Evolutionary conservation across 2,888 invertebrate genomes (phyloP).

Genomic region (Mimumesa dahlbomi): DNA sequence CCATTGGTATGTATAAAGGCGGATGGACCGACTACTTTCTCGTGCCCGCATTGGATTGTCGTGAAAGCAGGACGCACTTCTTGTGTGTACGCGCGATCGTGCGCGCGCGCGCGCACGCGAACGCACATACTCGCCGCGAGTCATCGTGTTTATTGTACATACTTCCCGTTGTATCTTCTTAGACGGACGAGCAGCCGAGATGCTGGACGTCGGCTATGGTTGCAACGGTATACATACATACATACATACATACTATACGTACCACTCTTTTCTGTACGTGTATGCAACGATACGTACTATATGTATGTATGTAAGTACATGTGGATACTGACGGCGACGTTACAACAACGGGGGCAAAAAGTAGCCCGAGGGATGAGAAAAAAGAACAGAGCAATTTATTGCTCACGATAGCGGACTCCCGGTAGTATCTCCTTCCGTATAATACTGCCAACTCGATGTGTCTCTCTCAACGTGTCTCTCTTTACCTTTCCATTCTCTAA

Average conservation of each 20-base stretch:
- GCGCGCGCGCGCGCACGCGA: slow-evolving; percentile 32
- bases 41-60: slow-evolving; percentile 78
- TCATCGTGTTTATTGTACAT: slow-evolving; percentile 64
- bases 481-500: background rate
- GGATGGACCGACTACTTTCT: slow-evolving; percentile 79
- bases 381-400: slow-evolving; percentile 72
- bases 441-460: slow-evolving; percentile 41
- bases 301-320: slow-evolving; percentile 16
- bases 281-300: background rate
- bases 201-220: slow-evolving; percentile 21
- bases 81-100: slow-evolving; percentile 52
- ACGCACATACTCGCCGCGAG: slow-evolving; percentile 27
- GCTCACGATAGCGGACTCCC: slow-evolving; percentile 68
- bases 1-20: slow-evolving; percentile 79
- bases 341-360: slow-evolving; percentile 65
- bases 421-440: slow-evolving; percentile 71
- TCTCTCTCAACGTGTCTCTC: slow-evolving; percentile 14
- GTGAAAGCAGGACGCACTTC: slow-evolving; percentile 80
- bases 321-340: slow-evolving; percentile 34
- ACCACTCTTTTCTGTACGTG: slow-evolving; percentile 15
- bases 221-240: slow-evolving; percentile 1
- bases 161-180: slow-evolving; percentile 60
- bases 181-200: slow-evolving; percentile 18
- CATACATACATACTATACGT: too few relatives aligned
- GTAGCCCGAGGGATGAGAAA: slow-evolving; percentile 60